phyloP scores from a whole-genome alignment of 2,797 vertebrate genomes.

The Peromyscus attwateri region DNA sequence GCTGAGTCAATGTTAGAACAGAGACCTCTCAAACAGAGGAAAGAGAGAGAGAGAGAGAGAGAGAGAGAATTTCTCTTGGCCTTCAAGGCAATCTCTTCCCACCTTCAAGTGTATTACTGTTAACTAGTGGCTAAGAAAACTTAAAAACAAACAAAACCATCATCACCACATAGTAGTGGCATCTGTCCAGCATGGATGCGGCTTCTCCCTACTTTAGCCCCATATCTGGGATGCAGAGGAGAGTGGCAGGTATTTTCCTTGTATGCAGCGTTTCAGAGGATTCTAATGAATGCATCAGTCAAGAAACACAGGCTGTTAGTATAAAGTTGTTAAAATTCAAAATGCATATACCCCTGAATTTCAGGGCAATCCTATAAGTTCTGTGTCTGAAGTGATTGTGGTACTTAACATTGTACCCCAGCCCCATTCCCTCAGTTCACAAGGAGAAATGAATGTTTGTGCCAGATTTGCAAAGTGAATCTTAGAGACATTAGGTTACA shows the following conservation, averaged over 20 bases:
- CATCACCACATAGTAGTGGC: background rate
- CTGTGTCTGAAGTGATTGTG: accelerated
- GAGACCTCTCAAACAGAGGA: background rate
- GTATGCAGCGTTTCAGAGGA: background rate
- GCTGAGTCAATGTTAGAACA: background rate
- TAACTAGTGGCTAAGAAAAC: background rate
- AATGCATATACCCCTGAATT: background rate
- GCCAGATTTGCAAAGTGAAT: background rate
- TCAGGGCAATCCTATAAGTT: background rate
- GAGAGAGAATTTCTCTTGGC: background rate
- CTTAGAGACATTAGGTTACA: background rate
- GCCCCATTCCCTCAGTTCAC: background rate
- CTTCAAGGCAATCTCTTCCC: background rate
- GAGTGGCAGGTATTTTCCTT: accelerated
- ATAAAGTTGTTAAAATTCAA: background rate
- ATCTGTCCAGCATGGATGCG: background rate
- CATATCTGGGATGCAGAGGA: accelerated
- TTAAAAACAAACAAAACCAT: background rate
- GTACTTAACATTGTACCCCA: background rate
- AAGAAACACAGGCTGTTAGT: background rate
- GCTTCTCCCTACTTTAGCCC: background rate
- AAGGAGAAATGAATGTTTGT: background rate
- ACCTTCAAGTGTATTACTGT: background rate
- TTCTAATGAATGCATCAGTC: background rate
- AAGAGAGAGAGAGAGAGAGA: background rate